These are phyloP conservation scores for Machimus rusticus DNA, from an alignment of 2,888 invertebrate genomes.

Conservation along the genomic window DNA sequence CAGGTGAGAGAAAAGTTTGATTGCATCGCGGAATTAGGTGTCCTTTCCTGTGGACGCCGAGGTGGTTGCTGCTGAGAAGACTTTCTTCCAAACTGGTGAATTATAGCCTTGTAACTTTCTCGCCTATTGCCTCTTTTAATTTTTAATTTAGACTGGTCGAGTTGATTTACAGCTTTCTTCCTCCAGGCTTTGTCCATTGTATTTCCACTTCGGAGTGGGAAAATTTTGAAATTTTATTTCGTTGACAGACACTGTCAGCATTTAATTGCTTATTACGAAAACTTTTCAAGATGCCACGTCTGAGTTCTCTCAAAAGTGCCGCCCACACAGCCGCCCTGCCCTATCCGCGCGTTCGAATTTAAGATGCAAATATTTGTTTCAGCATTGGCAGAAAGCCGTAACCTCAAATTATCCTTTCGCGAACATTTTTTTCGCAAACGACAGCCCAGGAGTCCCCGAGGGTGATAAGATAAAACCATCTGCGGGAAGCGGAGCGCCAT, in stretches of 20 bases:
- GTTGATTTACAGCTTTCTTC: background rate
- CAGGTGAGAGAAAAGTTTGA: slow-evolving; percentile 36
- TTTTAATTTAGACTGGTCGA: background rate
- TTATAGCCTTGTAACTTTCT: slow-evolving; percentile 2
- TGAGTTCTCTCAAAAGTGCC: background rate
- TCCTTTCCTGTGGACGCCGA: background rate
- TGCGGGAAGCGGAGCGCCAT: background rate
- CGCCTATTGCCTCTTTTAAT: background rate
- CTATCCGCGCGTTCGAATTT: background rate
- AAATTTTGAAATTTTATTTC: background rate
- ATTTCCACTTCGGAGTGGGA: background rate
- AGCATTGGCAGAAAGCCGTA: background rate
- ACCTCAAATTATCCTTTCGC: background rate
- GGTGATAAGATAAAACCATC: background rate
- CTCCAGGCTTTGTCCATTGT: background rate
- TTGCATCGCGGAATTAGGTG: slow-evolving; percentile 36
- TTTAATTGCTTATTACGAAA: background rate
- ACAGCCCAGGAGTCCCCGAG: background rate
- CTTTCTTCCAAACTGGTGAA: background rate
- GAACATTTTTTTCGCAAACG: background rate
- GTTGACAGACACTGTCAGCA: background rate
- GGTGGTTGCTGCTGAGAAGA: background rate
- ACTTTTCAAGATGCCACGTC: background rate
- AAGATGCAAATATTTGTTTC: background rate
- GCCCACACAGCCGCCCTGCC: background rate